These are phyloP conservation scores for Typhlichthys subterraneus DNA, from an alignment of 2,797 vertebrate genomes.

Conservation along the genomic window DNA sequence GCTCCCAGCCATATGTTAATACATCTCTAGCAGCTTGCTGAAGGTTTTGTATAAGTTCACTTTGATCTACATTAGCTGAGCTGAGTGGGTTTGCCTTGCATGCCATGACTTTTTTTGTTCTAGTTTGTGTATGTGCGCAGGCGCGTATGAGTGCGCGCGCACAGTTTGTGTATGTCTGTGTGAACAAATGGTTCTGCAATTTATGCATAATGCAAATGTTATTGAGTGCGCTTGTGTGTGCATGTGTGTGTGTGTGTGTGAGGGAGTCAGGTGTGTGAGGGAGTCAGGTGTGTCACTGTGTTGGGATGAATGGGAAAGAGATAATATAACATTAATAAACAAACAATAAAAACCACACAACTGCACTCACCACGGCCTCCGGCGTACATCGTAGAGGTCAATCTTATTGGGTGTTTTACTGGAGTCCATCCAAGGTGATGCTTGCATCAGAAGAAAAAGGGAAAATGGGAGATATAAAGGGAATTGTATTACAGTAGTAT, in stretches of 20 bases:
- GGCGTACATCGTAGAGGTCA: slow-evolving; percentile 94
- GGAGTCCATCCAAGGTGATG: slow-evolving; percentile 91
- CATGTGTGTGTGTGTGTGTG: background rate
- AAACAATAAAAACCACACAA: background rate
- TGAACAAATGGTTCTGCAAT: background rate
- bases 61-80: background rate
- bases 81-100: slow-evolving; percentile 17
- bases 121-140: background rate
- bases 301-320: background rate
- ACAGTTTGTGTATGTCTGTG: background rate
- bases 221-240: background rate
- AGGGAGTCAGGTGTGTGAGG: background rate
- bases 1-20: slow-evolving; percentile 37
- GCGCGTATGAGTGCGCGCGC: background rate
- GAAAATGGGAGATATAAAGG: background rate
- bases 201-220: background rate
- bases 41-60: slow-evolving; percentile 37
- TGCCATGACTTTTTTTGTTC: slow-evolving; percentile 1
- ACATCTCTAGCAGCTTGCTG: slow-evolving; percentile 34
- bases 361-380: slow-evolving; percentile 90
- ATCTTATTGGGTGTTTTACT: slow-evolving; percentile 88
- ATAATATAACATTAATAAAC: background rate
- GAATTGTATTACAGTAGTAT: background rate
- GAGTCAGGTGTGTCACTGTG: background rate
- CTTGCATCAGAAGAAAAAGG: slow-evolving; percentile 63